Conservation (phyloP, 2,888 invertebrate species). For the Phyto melanocephala region DNA sequence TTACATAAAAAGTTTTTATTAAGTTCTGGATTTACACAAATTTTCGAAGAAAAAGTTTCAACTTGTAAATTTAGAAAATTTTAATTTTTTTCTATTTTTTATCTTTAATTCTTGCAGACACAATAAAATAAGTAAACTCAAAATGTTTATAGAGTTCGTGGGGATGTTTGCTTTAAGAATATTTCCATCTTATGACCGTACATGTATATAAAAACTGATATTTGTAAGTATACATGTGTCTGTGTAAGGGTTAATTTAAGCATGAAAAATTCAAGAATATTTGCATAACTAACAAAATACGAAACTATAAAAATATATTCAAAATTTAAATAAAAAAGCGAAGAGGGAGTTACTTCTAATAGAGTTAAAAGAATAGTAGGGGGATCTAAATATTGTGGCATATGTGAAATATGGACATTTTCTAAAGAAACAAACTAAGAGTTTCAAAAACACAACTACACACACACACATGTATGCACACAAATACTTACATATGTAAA, state of each 20-base stretch:
- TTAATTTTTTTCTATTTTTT: too few relatives aligned
- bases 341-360: neutral
- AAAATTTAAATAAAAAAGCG: constrained; percentile 17
- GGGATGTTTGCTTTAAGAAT: neutral
- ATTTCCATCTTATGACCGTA: neutral
- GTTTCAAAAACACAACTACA: constrained; percentile 2
- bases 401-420: constrained; percentile 28
- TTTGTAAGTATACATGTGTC: neutral
- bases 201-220: neutral
- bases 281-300: constrained; percentile 39
- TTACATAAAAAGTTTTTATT: too few relatives aligned
- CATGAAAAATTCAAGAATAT: constrained; percentile 28
- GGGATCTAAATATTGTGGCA: constrained; percentile 5
- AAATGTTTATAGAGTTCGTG: neutral
- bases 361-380: neutral
- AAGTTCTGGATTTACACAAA: too few relatives aligned
- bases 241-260: constrained; percentile 6
- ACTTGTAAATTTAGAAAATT: too few relatives aligned
- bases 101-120: too few relatives aligned
- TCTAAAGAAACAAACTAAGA: constrained; percentile 54
- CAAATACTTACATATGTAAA: neutral
- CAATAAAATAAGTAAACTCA: neutral
- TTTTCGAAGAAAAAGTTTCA: too few relatives aligned
- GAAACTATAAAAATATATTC: neutral
- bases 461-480: neutral